Percentiles rank a stretch among this genome's conserved stretches.
Evolutionary conservation across 2,113 vertebrate genomes (phyloP).

Genomic region (Himantopus leucocephalus): DNA sequence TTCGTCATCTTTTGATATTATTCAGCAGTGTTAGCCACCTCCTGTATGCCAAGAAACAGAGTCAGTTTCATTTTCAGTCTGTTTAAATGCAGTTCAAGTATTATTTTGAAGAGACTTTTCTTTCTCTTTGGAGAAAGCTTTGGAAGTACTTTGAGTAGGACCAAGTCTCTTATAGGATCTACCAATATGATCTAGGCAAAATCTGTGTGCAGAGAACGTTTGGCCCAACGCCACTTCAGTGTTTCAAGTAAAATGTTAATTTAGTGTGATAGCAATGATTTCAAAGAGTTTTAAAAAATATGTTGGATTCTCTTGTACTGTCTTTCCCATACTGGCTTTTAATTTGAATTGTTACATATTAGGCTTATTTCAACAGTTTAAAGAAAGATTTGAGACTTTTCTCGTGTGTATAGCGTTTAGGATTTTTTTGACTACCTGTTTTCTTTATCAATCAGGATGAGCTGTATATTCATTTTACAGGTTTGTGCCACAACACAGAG

Average conservation of each 20-base stretch:
- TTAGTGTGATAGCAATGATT: not conserved
- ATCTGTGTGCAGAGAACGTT: not conserved
- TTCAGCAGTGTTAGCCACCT: not conserved
- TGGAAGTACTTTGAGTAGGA: not conserved
- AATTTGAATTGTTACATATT: not conserved
- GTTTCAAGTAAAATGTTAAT: not conserved
- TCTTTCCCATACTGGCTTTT: not conserved
- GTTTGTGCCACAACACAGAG: not conserved
- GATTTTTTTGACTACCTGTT: not conserved
- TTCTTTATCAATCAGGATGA: not conserved
- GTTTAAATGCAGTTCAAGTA: not conserved
- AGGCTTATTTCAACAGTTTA: not conserved
- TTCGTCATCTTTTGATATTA: not conserved
- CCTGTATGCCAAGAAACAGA: not conserved
- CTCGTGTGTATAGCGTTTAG: not conserved
- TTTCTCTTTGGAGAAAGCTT: not conserved
- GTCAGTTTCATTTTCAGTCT: not conserved
- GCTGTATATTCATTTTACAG: not conserved
- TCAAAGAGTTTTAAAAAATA: not conserved
- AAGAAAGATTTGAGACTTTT: not conserved
- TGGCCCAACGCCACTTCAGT: not conserved
- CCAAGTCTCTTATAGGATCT: not conserved
- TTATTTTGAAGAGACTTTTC: not conserved
- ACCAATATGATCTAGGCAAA: not conserved
- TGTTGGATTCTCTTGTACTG: not conserved